Evolutionary conservation across 1,140 invertebrate species (phyloP).

Genomic region (Bathynomus jamesi): DNA sequence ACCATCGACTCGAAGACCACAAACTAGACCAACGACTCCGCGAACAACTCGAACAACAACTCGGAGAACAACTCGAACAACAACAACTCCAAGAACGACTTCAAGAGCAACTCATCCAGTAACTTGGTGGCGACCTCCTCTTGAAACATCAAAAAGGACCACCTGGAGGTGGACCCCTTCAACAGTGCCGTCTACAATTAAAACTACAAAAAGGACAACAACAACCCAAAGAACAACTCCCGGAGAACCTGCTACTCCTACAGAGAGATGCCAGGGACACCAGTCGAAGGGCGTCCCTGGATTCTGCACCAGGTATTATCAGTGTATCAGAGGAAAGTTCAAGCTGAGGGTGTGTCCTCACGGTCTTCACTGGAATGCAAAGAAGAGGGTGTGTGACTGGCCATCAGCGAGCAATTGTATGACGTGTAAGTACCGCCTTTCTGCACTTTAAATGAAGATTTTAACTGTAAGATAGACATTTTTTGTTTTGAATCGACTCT

Average conservation of each 20-base stretch:
- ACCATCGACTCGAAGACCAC: too few species aligned
- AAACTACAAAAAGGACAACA: too few species aligned
- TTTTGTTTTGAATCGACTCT: too few species aligned
- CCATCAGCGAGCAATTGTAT: conserved; percentile 30
- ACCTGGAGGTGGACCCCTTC: too few species aligned
- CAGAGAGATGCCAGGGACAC: background rate
- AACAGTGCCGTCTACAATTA: too few species aligned
- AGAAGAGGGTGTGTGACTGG: conserved; percentile 45
- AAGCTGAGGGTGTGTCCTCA: conserved; percentile 44
- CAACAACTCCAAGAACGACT: too few species aligned
- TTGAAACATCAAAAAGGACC: too few species aligned
- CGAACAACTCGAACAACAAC: background rate
- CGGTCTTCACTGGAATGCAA: conserved; percentile 51
- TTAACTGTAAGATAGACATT: too few species aligned
- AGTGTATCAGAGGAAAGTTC: conserved; percentile 18
- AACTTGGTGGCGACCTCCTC: too few species aligned
- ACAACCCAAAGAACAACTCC: conserved; percentile 8
- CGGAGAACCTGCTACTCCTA: background rate
- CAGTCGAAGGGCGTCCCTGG: conserved; percentile 9
- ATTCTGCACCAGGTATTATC: conserved; percentile 16
- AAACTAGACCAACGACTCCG: too few species aligned
- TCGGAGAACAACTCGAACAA: background rate
- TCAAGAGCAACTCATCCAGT: too few species aligned
- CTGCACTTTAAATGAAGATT: too few species aligned
- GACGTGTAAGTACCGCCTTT: conserved; percentile 27